Evolutionary conservation across 2,113 vertebrate genomes (phyloP).

Genomic region (Madoqua kirkii): DNA sequence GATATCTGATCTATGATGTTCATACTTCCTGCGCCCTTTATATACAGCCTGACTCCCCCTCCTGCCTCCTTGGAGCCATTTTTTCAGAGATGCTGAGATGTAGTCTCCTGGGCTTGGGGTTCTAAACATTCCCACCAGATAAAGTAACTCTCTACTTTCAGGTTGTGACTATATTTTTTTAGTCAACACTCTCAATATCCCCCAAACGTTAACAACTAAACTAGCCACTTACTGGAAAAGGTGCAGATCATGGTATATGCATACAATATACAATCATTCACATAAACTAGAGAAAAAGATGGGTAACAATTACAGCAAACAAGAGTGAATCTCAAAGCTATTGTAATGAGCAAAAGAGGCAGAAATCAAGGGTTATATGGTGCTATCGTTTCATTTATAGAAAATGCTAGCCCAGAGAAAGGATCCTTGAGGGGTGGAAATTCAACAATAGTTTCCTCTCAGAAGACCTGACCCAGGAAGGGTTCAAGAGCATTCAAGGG

Average conservation of each 20-base stretch:
- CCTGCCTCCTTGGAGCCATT: background rate
- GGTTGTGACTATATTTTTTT: background rate
- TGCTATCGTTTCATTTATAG: accelerated
- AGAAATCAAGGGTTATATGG: accelerated
- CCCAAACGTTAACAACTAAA: background rate
- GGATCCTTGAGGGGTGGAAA: accelerated
- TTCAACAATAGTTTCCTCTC: background rate
- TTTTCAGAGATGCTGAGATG: background rate
- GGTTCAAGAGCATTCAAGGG: background rate
- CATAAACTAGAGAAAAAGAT: background rate
- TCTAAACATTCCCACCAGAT: background rate
- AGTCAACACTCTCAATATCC: background rate
- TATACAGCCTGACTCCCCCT: background rate
- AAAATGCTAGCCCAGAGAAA: background rate
- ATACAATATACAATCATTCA: accelerated
- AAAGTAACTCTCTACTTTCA: background rate
- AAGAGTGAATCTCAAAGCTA: background rate
- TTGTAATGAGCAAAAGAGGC: background rate
- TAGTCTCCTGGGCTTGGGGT: background rate
- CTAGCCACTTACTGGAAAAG: no score
- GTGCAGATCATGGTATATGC: accelerated
- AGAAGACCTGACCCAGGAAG: accelerated
- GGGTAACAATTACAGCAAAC: accelerated
- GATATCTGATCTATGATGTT: background rate
- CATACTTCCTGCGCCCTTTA: background rate